Evolutionary conservation across 2,888 invertebrate genomes (phyloP), one percentile per base, ranked within the genome.

Genomic region (Pyrochroa serraticornis): DNA sequence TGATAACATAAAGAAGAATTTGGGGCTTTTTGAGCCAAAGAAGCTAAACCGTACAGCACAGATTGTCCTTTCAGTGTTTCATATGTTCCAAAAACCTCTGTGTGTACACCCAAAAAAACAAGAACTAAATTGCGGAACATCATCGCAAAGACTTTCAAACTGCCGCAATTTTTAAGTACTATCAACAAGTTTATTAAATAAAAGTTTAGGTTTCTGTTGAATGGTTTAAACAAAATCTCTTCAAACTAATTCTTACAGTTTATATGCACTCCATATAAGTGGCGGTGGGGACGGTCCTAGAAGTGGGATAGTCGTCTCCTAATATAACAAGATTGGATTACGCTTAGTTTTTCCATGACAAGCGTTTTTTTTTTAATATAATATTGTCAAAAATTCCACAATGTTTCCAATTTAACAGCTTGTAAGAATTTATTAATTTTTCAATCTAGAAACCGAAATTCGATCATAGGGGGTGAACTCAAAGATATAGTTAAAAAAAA

Each of bases 11-110:
- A 30, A 7, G 63, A 59, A 12, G 54, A 63, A 34, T 54, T 58
- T 2, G n/a, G 51, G 1, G 48, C 32, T 38, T 63, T 56, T 35
- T 64, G 58, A 1, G 66, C 67, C 36, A 72, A 53, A 7, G 63
- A 62, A 3, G 70, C 53, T 32, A 75, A 48, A 14, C 75, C 75
- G 47, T 73, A 75, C 10, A 74, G 58, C 7, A 74, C 62, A 0
- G 71, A 69, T 38, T 68, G 65, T 3, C 60, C 66, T 51, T 65
- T 60, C 49, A 73, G 57, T 44, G 55, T 61, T 7, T 66, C 59
- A 53, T 62, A 63, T 36, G 22, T 39, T 36, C 48, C 8, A 51
- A 45, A 12, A 13, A 51, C 12, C 30, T 46, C 47, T 13, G 54
- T 36, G 7, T 42, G 1, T 41, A 52, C 32, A 44, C 34, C 22